Conservation (phyloP, 2,113 vertebrate species). For the Cettia cetti region DNA sequence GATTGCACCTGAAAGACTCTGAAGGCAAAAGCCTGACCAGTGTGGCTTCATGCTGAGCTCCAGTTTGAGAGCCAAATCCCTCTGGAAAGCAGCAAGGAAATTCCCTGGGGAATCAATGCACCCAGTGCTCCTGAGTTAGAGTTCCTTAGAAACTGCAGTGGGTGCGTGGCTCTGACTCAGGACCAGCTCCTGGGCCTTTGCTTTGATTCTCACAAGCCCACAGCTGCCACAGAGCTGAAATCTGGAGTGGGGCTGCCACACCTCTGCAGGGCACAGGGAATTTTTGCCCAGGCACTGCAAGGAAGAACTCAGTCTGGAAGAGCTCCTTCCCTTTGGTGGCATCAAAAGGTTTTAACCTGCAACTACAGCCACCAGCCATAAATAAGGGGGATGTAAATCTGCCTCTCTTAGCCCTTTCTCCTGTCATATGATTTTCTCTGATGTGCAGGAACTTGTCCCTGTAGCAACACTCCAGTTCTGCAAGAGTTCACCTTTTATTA, state of each 20-base stretch:
- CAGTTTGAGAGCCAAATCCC: not conserved
- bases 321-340: not conserved
- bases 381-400: not conserved
- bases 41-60: not conserved
- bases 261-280: not conserved
- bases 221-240: fast-evolving
- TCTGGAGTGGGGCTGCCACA: not conserved
- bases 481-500: not conserved
- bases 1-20: not conserved
- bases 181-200: not conserved
- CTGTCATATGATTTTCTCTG: not conserved
- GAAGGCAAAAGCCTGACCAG: not conserved
- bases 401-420: not conserved
- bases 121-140: not conserved
- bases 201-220: not conserved
- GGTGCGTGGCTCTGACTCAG: not conserved
- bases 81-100: not conserved
- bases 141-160: not conserved
- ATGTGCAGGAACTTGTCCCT: not conserved
- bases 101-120: too few species aligned
- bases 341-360: not conserved
- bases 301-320: not conserved
- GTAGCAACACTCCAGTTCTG: not conserved
- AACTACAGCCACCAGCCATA: not conserved
- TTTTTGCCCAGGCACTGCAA: not conserved